Conservation (phyloP, 2,113 vertebrate genomes). For the Jaculus jaculus region DNA sequence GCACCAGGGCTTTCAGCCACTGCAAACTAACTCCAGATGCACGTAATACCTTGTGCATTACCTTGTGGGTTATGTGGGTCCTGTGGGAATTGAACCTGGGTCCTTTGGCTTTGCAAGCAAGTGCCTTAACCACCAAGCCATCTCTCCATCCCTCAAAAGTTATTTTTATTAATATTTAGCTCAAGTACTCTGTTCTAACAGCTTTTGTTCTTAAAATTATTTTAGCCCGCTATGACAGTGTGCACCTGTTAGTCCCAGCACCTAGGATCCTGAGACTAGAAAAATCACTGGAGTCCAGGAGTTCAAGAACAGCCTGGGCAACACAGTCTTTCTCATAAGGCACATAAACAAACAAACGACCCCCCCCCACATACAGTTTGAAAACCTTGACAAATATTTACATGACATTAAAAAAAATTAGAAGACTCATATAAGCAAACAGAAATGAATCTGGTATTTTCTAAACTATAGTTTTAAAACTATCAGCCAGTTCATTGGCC, state of each 20-base stretch:
- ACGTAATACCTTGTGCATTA: too few relatives aligned
- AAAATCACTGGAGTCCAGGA: neutral
- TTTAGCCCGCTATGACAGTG: neutral
- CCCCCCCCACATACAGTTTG: neutral
- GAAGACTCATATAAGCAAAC: conserved; percentile 38
- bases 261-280: neutral
- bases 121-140: too few relatives aligned
- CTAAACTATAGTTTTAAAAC: too few relatives aligned
- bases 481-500: neutral
- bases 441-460: neutral
- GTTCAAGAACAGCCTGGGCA: neutral
- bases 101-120: too few relatives aligned
- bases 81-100: too few relatives aligned
- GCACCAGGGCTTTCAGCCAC: too few relatives aligned
- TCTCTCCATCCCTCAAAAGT: too few relatives aligned
- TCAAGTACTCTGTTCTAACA: conserved; percentile 8
- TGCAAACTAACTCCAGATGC: too few relatives aligned
- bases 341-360: neutral
- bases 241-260: neutral
- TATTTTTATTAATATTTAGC: neutral
- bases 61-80: too few relatives aligned
- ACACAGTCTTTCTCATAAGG: neutral
- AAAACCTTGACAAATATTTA: neutral
- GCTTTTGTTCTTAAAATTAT: conserved; percentile 29
- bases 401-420: neutral